Evolutionary conservation across 1,140 invertebrate genomes (phyloP).

Genomic region (Pseudomyrmex flavicornis): DNA sequence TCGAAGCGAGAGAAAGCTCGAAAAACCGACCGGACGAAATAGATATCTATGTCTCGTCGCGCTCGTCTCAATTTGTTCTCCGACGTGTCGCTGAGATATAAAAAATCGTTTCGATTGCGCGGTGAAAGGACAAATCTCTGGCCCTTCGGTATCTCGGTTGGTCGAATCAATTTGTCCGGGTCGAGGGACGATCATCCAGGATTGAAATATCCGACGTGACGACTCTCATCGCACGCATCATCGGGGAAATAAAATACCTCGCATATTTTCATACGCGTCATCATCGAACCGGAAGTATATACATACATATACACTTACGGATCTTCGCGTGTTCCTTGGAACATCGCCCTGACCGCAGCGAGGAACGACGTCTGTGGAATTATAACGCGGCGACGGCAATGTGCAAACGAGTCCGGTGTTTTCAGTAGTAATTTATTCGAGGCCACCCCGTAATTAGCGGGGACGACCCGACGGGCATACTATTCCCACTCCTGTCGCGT

Average conservation of each 20-base stretch:
- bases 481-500: slow-evolving; percentile 77
- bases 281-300: not conserved
- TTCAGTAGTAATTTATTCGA: slow-evolving; percentile 82
- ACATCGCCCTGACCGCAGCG: slow-evolving; percentile 22
- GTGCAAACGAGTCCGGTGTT: slow-evolving; percentile 74
- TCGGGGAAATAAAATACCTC: slow-evolving; percentile 81
- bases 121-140: slow-evolving; percentile 2
- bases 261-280: slow-evolving; percentile 76
- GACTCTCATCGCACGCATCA: slow-evolving; percentile 50
- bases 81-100: not conserved
- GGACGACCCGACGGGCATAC: slow-evolving; percentile 76
- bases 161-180: slow-evolving; percentile 73
- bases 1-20: no score
- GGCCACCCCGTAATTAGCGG: slow-evolving; percentile 81
- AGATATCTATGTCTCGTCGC: not conserved
- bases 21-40: not conserved
- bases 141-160: slow-evolving; percentile 4
- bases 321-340: slow-evolving; percentile 42
- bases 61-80: slow-evolving; percentile 28
- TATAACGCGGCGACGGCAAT: slow-evolving; percentile 53
- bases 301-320: not conserved
- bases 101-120: slow-evolving; percentile 6
- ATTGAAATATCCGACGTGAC: slow-evolving; percentile 77
- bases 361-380: slow-evolving; percentile 52
- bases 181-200: slow-evolving; percentile 54